A percentile compares a stretch with the other conserved stretches of the same genome.
phyloP scores from a whole-genome alignment of 37 sponge, comb jelly and placozoan species.

The Beroe ovata region DNA sequence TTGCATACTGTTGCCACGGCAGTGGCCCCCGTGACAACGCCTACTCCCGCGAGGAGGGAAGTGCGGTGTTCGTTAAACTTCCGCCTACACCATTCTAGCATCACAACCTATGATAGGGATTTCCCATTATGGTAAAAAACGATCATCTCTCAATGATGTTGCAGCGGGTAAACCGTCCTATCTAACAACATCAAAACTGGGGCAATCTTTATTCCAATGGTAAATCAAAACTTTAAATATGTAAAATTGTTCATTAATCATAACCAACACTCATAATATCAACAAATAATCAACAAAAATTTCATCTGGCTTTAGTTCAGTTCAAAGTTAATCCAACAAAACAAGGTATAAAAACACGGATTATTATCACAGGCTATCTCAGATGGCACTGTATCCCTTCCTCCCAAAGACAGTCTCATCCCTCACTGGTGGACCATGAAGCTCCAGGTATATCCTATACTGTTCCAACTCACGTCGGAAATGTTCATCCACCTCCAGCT shows the following conservation, averaged over 20 bases:
- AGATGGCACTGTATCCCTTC: not conserved
- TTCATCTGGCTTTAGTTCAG: not conserved
- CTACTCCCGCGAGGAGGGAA: not conserved
- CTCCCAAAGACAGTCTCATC: not conserved
- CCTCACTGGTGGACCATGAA: not conserved
- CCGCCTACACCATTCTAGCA: constrained; percentile 20
- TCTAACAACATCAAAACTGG: too few species aligned
- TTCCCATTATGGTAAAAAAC: not conserved
- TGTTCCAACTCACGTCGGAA: not conserved
- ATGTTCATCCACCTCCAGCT: not conserved
- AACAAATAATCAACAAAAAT: too few species aligned
- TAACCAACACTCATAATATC: too few species aligned
- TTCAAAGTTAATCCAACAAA: not conserved
- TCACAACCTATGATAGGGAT: not conserved
- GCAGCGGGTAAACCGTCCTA: too few species aligned
- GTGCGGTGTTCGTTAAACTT: not conserved
- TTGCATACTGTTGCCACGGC: not conserved
- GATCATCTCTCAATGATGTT: too few species aligned
- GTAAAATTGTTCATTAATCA: not conserved
- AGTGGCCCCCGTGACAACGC: not conserved
- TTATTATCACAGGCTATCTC: too few species aligned
- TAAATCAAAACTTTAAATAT: not conserved
- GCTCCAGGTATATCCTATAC: constrained; percentile 10
- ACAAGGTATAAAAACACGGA: too few species aligned
- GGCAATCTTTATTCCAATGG: too few species aligned